Evolutionary conservation across 2,113 vertebrate genomes (phyloP), one percentile per base, ranked within the genome.

Genomic region (Pachycephala philippinensis): DNA sequence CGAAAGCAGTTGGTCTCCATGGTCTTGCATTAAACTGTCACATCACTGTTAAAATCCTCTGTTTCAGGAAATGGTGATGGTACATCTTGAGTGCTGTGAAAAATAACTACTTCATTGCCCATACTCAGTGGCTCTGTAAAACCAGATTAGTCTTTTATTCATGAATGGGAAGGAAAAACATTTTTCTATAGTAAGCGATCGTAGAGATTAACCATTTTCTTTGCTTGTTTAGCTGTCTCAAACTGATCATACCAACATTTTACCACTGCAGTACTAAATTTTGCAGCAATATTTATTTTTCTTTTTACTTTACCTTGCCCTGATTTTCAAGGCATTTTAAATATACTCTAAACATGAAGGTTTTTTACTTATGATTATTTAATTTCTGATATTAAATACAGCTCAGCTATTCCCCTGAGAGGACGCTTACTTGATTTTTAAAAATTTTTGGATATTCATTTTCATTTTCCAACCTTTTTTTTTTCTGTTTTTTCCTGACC

Each of bases 11-110:
- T 94, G 89, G 78, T 97, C 95, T 94, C 94, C 66, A 33, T 63
- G 78, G 94, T 94, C 87, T 59, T 87, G 77, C 89, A 95, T 94
- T 96, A 95, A 96, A 85, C 81, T 94, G 89, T 94, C 96, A 93
- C 66, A 84, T 94, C 74, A 80, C 12, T 85, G 74, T 89, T 87
- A 76, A 96, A 94, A 87, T 82, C 82, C 79, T 74, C 45, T 74
- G 40, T 94, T 95, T 81, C 74, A 57, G 50, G 66, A 91, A 87
- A 72, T 35, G 37, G 57, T 84, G 84, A 77, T 6, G 11, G 66
- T 83, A 87, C 37, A 54, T 80, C 66, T 80, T 80, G 57, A 96
- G 64, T 54, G 26, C 33, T 80, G 54, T 61, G 92, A 85, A 96
- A 96, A 94, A 85, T 85, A 95, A 61, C 12, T 28, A 27, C 54